Evolutionary conservation across 2,888 invertebrate species (phyloP).

Genomic region (Noctua janthina): DNA sequence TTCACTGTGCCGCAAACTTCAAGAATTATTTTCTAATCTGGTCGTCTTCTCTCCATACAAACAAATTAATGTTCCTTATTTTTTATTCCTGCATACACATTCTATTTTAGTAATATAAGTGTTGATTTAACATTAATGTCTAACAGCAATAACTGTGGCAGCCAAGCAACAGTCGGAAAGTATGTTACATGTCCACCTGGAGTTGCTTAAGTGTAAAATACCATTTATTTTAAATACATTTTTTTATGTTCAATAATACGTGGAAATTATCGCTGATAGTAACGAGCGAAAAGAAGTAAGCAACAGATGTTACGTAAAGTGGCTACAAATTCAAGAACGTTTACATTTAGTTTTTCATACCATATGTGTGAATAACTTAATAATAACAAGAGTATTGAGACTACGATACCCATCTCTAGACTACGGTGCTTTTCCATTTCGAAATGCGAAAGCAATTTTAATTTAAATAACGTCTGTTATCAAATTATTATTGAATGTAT

Average conservation of each 20-base stretch:
- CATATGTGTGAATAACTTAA: not conserved
- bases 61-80: constrained; percentile 9
- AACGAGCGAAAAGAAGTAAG: not conserved
- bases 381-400: not conserved
- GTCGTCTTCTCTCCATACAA: constrained; percentile 9
- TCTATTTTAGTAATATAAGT: constrained; percentile 28
- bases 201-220: constrained; percentile 2
- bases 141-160: constrained; percentile 24
- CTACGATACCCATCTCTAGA: not conserved
- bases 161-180: not conserved
- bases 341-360: not conserved
- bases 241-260: not conserved
- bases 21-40: constrained; percentile 14
- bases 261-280: not conserved
- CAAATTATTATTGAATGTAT: constrained; percentile 3
- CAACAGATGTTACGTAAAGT: constrained; percentile 15
- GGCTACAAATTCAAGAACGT: not conserved
- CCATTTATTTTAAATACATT: not conserved
- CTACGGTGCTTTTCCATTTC: not conserved
- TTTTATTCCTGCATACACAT: constrained; percentile 42
- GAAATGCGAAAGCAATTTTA: not conserved
- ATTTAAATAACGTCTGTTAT: not conserved
- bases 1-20: constrained; percentile 25
- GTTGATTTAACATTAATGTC: constrained; percentile 1
- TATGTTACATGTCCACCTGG: not conserved